Evolutionary conservation across 2,113 vertebrate species (phyloP).

Genomic region (Patagioenas fasciata): DNA sequence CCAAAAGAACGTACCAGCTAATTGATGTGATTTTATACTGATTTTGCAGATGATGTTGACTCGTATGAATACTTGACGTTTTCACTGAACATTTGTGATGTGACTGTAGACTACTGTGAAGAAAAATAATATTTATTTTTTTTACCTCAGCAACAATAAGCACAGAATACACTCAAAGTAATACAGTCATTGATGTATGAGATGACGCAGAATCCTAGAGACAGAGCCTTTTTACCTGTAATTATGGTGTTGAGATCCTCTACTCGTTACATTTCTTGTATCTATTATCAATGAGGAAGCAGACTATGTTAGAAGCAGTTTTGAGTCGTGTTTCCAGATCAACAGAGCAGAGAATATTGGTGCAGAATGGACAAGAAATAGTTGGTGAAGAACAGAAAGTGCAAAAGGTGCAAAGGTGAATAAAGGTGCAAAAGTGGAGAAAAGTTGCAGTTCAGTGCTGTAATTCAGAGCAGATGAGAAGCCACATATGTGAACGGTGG

Average conservation of each 20-base stretch:
- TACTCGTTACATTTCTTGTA: not conserved
- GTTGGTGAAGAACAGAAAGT: not conserved
- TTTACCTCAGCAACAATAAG: not conserved
- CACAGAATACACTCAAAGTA: not conserved
- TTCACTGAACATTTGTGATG: not conserved
- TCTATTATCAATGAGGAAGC: not conserved
- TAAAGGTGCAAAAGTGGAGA: not conserved
- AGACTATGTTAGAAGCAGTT: not conserved
- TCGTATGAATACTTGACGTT: not conserved
- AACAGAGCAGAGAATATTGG: not conserved
- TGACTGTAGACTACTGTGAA: not conserved
- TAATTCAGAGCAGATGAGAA: not conserved
- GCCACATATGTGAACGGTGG: fast-evolving
- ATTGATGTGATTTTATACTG: not conserved
- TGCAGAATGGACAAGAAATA: not conserved
- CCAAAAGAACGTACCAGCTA: not conserved
- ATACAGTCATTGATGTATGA: not conserved
- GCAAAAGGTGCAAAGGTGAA: no score
- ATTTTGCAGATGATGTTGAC: not conserved
- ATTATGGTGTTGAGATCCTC: not conserved
- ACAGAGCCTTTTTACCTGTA: not conserved
- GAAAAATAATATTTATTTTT: not conserved
- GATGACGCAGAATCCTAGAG: not conserved
- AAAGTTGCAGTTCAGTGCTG: not conserved
- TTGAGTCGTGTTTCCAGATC: not conserved